phyloP scores from a whole-genome alignment of 2,797 vertebrate species.

The Syngnathus acus region DNA sequence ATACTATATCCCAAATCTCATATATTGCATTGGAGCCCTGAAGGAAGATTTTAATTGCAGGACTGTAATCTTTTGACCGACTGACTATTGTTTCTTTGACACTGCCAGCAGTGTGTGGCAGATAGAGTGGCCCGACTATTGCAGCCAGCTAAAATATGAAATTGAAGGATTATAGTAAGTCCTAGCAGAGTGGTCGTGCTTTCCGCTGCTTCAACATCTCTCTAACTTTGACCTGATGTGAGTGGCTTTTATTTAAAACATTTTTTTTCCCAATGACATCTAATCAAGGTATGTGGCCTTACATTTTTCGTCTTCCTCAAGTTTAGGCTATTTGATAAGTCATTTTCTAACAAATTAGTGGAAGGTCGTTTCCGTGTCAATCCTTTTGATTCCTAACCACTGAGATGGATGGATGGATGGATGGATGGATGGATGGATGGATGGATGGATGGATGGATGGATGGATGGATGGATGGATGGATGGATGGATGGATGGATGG shows the following conservation, averaged over 20 bases:
- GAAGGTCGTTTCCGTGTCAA: no score
- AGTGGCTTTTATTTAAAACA: background rate
- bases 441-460: no score
- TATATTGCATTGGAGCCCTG: conserved; percentile 43
- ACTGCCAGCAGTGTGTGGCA: conserved; percentile 32
- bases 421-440: no score
- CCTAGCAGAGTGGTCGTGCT: conserved; percentile 31
- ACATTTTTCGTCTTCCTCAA: background rate
- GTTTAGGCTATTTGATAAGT: background rate
- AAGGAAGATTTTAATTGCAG: conserved; percentile 52
- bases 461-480: no score
- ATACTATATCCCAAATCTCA: conserved; percentile 7
- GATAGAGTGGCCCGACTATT: conserved; percentile 39
- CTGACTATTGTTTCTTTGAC: conserved; percentile 37
- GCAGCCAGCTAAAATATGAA: conserved; percentile 39
- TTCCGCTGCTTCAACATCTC: conserved; percentile 26
- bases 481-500: no score
- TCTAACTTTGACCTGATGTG: conserved; percentile 2
- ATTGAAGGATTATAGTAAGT: conserved; percentile 58
- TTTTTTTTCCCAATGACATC: background rate
- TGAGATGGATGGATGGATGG: no score
- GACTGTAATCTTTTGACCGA: conserved; percentile 44
- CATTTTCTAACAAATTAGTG: no score
- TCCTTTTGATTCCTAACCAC: no score
- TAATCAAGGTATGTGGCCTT: background rate